These are phyloP conservation scores for Platycercus adscitus DNA, from an alignment of 2,113 vertebrate species.

Conservation along the genomic window DNA sequence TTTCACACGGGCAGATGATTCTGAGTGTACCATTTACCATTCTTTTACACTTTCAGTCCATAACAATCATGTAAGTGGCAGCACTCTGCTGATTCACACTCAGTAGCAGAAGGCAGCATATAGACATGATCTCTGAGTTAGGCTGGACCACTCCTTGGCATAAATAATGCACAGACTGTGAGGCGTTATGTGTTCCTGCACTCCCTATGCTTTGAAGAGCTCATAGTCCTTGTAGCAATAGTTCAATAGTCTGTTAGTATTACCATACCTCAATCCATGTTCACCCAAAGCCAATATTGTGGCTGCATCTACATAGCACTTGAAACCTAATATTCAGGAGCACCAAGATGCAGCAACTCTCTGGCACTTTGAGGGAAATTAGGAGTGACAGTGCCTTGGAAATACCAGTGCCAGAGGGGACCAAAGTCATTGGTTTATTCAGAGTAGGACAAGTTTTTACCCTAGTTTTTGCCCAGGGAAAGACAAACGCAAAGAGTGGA, in stretches of 20 bases:
- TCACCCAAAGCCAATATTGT: neutral
- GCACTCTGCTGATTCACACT: neutral
- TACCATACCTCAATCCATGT: fast-evolving
- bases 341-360: neutral
- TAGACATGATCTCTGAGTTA: neutral
- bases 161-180: fast-evolving
- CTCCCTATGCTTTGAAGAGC: neutral
- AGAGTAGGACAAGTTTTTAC: neutral
- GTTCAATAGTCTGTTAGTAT: fast-evolving
- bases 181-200: fast-evolving
- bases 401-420: neutral
- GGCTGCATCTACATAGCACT: neutral
- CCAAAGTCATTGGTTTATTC: neutral
- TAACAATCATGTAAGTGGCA: neutral
- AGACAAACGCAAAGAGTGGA: neutral
- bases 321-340: neutral
- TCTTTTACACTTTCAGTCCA: fast-evolving
- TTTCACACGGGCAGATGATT: neutral
- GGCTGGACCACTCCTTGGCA: neutral
- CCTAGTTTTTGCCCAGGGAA: neutral
- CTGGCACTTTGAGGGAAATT: too few relatives aligned
- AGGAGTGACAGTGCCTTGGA: fast-evolving
- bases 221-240: neutral
- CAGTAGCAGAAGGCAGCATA: neutral
- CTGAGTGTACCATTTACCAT: neutral